These are phyloP conservation scores for Cherax quadricarinatus DNA, from an alignment of 1,140 invertebrate species.

Conservation along the genomic window DNA sequence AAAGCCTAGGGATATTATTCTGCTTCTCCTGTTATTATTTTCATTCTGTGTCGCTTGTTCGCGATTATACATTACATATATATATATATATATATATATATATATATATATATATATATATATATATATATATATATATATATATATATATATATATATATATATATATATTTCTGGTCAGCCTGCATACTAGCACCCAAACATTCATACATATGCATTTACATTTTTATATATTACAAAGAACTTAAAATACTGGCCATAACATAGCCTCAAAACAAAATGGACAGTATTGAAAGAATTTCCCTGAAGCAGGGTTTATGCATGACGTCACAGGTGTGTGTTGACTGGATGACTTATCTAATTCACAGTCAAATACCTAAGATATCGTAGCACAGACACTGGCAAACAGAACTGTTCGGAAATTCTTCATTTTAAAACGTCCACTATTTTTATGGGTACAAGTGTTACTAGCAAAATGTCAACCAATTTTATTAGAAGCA, in stretches of 20 bases:
- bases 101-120: no score
- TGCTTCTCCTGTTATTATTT: no score
- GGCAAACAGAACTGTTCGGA: neutral
- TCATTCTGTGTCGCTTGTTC: no score
- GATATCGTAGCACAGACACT: neutral
- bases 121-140: no score
- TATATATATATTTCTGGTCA: neutral
- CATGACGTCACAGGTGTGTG: no score
- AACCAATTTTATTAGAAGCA: neutral
- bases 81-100: no score
- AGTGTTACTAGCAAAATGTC: neutral
- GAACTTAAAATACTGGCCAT: neutral
- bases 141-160: conserved; percentile 15
- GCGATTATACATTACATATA: no score
- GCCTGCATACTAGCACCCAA: conserved; percentile 28
- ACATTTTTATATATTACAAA: neutral
- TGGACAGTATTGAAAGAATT: neutral
- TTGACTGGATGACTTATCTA: neutral
- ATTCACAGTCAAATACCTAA: neutral
- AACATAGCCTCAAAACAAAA: neutral
- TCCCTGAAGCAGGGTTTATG: neutral
- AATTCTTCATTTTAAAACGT: neutral
- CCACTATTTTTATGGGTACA: neutral
- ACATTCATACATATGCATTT: conserved; percentile 16
- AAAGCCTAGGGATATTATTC: no score